A percentile compares a stretch with the other conserved stretches of the same genome.
Evolutionary conservation across 2,888 invertebrate genomes (phyloP).

Genomic region (Drosophila kambysellisi): DNA sequence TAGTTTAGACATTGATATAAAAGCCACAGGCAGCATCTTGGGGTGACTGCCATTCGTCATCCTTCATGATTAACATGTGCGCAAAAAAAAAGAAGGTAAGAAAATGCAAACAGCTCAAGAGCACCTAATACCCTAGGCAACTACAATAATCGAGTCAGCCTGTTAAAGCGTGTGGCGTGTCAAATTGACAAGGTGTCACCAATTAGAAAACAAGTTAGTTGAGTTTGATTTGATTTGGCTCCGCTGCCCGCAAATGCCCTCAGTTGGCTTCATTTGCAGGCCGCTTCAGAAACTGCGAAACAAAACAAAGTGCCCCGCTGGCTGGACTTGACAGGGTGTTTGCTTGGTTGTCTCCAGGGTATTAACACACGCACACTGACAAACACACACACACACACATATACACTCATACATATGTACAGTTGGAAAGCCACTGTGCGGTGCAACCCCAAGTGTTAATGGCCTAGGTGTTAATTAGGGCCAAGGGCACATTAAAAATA

Average conservation of each 20-base stretch:
- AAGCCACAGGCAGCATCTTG: conserved; percentile 69
- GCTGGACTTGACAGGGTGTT: conserved; percentile 31
- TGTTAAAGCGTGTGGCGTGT: conserved; percentile 76
- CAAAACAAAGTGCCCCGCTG: conserved; percentile 54
- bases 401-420: conserved; percentile 5
- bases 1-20: conserved; percentile 77
- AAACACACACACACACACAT: neutral
- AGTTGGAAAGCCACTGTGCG: conserved; percentile 62
- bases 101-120: conserved; percentile 19
- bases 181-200: conserved; percentile 83
- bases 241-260: conserved; percentile 19
- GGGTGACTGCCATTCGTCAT: conserved; percentile 61
- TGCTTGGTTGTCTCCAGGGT: conserved; percentile 31
- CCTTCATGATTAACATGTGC: conserved; percentile 61
- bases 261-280: conserved; percentile 27
- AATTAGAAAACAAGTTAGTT: conserved; percentile 81
- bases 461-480: conserved; percentile 78
- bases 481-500: conserved; percentile 65
- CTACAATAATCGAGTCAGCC: conserved; percentile 65
- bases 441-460: conserved; percentile 72
- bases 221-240: conserved; percentile 36
- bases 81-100: conserved; percentile 30
- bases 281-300: neutral
- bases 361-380: conserved; percentile 16
- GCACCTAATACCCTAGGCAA: conserved; percentile 32